These are phyloP conservation scores for Pterois miles DNA, from an alignment of 2,797 vertebrate genomes.

Conservation along the genomic window DNA sequence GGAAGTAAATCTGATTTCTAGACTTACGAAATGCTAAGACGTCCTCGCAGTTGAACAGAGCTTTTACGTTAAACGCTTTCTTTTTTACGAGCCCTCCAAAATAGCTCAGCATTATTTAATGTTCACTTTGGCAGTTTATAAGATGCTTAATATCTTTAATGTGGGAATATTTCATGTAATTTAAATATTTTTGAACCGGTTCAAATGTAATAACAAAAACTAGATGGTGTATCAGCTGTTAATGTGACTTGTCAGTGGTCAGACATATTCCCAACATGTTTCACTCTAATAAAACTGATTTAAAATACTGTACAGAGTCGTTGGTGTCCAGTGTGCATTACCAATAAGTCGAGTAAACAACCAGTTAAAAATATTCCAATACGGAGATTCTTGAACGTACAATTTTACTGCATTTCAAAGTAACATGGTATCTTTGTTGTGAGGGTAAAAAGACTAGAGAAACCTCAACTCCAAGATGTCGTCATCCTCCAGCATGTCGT, in stretches of 20 bases:
- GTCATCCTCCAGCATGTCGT: conserved; percentile 18
- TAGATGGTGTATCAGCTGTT: background rate
- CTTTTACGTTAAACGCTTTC: background rate
- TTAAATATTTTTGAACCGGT: background rate
- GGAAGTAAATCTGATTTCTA: background rate
- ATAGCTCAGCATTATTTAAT: background rate
- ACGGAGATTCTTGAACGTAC: conserved; percentile 57
- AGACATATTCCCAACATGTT: background rate
- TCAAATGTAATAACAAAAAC: background rate
- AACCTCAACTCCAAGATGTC: conserved; percentile 5
- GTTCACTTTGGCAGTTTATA: background rate
- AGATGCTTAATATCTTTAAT: background rate
- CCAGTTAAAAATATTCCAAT: conserved; percentile 1
- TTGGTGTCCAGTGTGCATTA: background rate
- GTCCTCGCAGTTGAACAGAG: background rate
- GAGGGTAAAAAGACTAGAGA: conserved; percentile 9
- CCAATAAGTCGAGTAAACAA: background rate
- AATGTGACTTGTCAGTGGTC: background rate
- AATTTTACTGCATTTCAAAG: conserved; percentile 68
- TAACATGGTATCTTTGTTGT: conserved; percentile 28
- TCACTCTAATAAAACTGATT: background rate
- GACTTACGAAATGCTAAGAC: background rate
- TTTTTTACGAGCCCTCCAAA: background rate
- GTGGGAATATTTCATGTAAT: background rate
- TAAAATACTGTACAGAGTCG: background rate